Evolutionary conservation across 2,888 invertebrate species (phyloP), one percentile per base, ranked within the genome.

Genomic region (Lordiphosa andalusiaca): DNA sequence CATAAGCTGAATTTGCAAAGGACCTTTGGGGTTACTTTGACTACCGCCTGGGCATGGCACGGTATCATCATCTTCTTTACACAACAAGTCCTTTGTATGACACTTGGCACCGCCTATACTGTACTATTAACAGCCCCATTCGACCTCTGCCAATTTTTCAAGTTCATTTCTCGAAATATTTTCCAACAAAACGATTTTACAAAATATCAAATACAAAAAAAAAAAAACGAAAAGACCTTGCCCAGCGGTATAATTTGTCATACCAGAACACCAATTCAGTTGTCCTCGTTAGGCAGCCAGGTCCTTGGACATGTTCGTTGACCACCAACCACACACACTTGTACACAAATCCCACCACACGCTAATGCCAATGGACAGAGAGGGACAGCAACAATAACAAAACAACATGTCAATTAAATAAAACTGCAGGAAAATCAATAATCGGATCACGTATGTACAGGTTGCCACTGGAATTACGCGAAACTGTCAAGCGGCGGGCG

Each of bases 261-360:
- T 50, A 54, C 67, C 51, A 38, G 51, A 56, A 58, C 53, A 35
- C 30, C 35, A 41, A 44, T 53, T 33, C 21, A 39, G 25, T 23
- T 19, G 33, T 16, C 39, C 38, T n/a, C 44, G 49, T 36, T 49
- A 62, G 53, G 42, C 55, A 58, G 61, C 30, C 48, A 30, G 44
- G 73, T 72, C 81, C 87, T 86, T 85, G 86, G 68, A 68, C 71
- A 70, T 86, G 86, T 84, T 69, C 84, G 82, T 84, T 86, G 86
- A 87, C 87, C 85, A 84, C 71, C 67, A 69, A 65, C 30, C 30
- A 47, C 35, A 60, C 35, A 60, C 58, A 56, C 73, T 39, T 40
- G 56, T 56, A 63, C 41, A 65, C 37, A 80, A 58, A 74, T 61
- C 60, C 49, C 19, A 30, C 6, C 13, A 13, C 35, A 35, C 9